These are phyloP conservation scores for Pherbina coryleti DNA, from an alignment of 2,888 invertebrate genomes.

Conservation along the genomic window DNA sequence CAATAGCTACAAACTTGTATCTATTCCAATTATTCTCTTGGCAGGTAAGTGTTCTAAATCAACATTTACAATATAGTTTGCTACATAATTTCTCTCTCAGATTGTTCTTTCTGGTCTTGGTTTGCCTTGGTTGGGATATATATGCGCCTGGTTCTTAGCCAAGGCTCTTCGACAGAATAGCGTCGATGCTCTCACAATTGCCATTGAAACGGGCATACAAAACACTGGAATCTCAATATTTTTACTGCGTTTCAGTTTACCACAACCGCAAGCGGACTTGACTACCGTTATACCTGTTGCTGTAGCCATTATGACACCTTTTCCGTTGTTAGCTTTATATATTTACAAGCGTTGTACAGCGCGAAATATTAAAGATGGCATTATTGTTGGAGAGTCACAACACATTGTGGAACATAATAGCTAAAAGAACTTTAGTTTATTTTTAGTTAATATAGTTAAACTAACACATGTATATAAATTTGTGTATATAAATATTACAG, in stretches of 20 bases:
- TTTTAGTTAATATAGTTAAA: too few species aligned
- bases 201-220: conserved; percentile 93
- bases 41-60: conserved; percentile 73
- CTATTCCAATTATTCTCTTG: conserved; percentile 90
- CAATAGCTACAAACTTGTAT: conserved; percentile 89
- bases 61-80: not conserved
- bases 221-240: conserved; percentile 94
- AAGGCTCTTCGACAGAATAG: conserved; percentile 74
- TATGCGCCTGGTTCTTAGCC: conserved; percentile 77
- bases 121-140: conserved; percentile 86
- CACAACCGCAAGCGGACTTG: conserved; percentile 88
- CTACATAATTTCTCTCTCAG: conserved; percentile 69
- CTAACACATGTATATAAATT: too few species aligned
- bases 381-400: not conserved
- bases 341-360: conserved; percentile 63
- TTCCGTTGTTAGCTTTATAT: conserved; percentile 79
- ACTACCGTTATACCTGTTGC: conserved; percentile 92
- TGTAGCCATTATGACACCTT: conserved; percentile 93
- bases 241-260: conserved; percentile 83
- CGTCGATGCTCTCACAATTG: conserved; percentile 85
- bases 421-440: too few species aligned
- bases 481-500: too few species aligned
- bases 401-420: too few species aligned
- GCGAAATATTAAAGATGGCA: conserved; percentile 48
- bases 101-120: conserved; percentile 84